phyloP scores from a whole-genome alignment of 1,140 invertebrate species.

The Lucilia sericata region DNA sequence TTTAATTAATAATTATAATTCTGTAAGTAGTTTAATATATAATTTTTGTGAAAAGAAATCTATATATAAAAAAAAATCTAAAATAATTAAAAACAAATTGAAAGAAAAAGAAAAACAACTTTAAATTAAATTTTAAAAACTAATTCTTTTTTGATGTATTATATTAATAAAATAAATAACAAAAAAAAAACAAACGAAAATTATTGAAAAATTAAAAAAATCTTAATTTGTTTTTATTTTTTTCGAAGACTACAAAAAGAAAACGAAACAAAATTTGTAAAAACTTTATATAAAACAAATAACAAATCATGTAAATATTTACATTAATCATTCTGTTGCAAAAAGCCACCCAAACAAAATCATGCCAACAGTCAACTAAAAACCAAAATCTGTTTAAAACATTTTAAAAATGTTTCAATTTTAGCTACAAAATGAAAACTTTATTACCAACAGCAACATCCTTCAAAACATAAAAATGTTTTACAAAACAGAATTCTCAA shows the following conservation, averaged over 20 bases:
- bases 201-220: constrained; percentile 42
- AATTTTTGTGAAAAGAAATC: constrained; percentile 46
- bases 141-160: constrained; percentile 48
- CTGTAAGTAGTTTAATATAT: constrained; percentile 50
- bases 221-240: constrained; percentile 23
- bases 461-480: too few relatives aligned
- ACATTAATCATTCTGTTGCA: constrained; percentile 18
- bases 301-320: constrained; percentile 42
- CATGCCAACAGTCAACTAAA: too few relatives aligned
- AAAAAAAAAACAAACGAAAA: constrained; percentile 44
- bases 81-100: constrained; percentile 10
- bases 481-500: too few relatives aligned
- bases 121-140: constrained; percentile 45
- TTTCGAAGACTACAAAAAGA: constrained; percentile 30
- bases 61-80: constrained; percentile 39
- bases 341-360: constrained; percentile 19
- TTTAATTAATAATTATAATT: constrained; percentile 62
- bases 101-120: constrained; percentile 38
- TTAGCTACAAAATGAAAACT: not conserved
- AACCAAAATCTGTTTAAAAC: too few relatives aligned
- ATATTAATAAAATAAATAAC: constrained; percentile 46
- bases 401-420: too few relatives aligned
- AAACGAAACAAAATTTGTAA: constrained; percentile 22
- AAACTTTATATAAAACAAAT: not conserved
- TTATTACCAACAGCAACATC: not conserved